A percentile compares a stretch with the other conserved stretches of the same genome.
Conservation (phyloP, 2,797 vertebrate species). For the Hemitrygon akajei region DNA sequence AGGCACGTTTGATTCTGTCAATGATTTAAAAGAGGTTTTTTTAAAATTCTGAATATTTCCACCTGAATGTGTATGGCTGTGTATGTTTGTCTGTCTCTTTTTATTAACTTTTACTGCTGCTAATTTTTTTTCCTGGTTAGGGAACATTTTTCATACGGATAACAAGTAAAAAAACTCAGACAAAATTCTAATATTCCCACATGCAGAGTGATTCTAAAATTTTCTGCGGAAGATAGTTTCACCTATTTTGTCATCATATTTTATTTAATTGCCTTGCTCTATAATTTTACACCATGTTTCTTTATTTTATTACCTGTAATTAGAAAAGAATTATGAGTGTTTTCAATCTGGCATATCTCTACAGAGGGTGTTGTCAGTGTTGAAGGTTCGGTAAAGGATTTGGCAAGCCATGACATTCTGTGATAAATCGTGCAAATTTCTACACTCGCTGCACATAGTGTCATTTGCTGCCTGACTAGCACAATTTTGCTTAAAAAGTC, state of each 20-base stretch:
- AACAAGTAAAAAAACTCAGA: neutral
- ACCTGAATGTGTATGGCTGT: neutral
- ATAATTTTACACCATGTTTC: neutral
- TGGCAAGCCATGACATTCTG: neutral
- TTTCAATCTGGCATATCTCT: neutral
- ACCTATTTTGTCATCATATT: neutral
- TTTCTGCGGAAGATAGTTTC: neutral
- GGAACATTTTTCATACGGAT: neutral
- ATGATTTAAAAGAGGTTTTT: neutral
- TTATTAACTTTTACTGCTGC: neutral
- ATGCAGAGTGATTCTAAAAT: neutral
- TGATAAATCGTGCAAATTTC: slow-evolving; percentile 32
- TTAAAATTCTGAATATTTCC: neutral
- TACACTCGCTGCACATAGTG: neutral
- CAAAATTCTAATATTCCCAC: neutral
- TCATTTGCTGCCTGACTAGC: slow-evolving; percentile 9
- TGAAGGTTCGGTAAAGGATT: slow-evolving; percentile 17
- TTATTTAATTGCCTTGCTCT: neutral
- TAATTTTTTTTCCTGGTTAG: neutral
- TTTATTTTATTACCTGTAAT: neutral
- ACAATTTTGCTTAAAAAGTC: slow-evolving; percentile 31
- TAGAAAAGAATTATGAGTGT: neutral
- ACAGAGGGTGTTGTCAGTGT: neutral
- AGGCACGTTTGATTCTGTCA: neutral
- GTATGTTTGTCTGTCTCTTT: neutral